These are phyloP conservation scores for Chydorus sphaericus DNA, from an alignment of 2,888 invertebrate genomes.

Conservation along the genomic window DNA sequence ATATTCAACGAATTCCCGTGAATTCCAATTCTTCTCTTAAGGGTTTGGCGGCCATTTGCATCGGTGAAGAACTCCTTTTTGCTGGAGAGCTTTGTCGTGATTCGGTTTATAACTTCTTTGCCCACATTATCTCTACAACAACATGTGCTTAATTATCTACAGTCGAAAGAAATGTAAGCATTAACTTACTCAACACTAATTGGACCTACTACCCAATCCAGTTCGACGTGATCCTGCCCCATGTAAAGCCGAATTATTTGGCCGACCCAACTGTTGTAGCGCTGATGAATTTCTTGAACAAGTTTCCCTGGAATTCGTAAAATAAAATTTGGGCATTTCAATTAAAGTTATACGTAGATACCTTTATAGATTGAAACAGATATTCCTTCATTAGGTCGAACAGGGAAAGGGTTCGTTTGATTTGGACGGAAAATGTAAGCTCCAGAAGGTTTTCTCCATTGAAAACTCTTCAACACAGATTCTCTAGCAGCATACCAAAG, in stretches of 20 bases:
- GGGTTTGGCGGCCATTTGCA: slow-evolving; percentile 37
- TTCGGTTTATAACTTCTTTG: slow-evolving; percentile 35
- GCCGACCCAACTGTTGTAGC: slow-evolving; percentile 43
- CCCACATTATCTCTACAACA: slow-evolving; percentile 27
- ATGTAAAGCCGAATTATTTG: slow-evolving; percentile 44
- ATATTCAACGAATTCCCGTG: slow-evolving; percentile 33
- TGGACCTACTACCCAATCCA: slow-evolving; percentile 40
- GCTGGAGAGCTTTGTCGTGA: slow-evolving; percentile 26
- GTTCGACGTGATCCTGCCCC: slow-evolving; percentile 28
- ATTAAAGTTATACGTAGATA: too few species aligned
- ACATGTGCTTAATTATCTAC: slow-evolving; percentile 5
- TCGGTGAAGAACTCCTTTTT: slow-evolving; percentile 36
- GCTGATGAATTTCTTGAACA: slow-evolving; percentile 47
- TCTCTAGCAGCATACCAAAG: too few species aligned
- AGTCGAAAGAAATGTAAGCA: too few species aligned
- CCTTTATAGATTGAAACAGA: too few species aligned
- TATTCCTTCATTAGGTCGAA: too few species aligned
- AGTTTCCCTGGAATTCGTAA: slow-evolving; percentile 30
- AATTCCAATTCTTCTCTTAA: slow-evolving; percentile 23
- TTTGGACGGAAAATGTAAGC: too few species aligned
- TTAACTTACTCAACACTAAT: slow-evolving; percentile 29
- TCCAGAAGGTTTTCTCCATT: too few species aligned
- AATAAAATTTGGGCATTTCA: too few species aligned
- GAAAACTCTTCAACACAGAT: too few species aligned
- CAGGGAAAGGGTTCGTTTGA: too few species aligned